Conservation (phyloP, 2,113 vertebrate genomes). For the Syngnathus typhle region DNA sequence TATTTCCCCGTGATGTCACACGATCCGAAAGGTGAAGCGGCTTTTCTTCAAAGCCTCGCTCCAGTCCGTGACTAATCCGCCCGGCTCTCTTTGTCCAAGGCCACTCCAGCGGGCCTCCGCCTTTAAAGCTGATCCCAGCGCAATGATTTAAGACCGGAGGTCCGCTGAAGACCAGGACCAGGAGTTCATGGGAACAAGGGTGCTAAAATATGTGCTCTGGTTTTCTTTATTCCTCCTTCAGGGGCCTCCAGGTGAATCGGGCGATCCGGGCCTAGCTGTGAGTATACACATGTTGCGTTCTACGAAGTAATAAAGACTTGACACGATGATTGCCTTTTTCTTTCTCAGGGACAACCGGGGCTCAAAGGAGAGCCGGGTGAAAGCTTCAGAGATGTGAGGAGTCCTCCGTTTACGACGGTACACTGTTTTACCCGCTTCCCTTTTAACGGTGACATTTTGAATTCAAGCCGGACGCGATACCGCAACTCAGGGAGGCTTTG, state of each 20-base stretch:
- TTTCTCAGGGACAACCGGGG: conserved; percentile 76
- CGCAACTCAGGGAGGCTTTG: conserved; percentile 92
- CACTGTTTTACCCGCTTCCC: neutral
- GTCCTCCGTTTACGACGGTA: neutral
- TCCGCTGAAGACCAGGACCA: conserved; percentile 34
- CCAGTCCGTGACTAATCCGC: conserved; percentile 52
- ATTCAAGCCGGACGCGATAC: conserved; percentile 80
- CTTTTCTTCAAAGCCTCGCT: conserved; percentile 53
- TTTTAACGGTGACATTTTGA: conserved; percentile 8
- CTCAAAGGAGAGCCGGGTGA: conserved; percentile 79
- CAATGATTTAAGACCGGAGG: conserved; percentile 39
- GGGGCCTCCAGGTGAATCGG: conserved; percentile 72
- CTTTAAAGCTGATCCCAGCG: conserved; percentile 53
- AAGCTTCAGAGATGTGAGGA: conserved; percentile 39
- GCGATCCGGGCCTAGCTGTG: conserved; percentile 75
- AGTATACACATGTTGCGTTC: conserved; percentile 57
- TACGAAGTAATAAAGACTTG: neutral
- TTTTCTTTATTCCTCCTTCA: conserved; percentile 44
- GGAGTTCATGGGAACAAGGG: conserved; percentile 16
- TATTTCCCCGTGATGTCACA: conserved; percentile 37
- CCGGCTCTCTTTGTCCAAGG: conserved; percentile 26
- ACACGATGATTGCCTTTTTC: conserved; percentile 23
- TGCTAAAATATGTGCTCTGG: conserved; percentile 6
- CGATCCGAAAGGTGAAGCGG: conserved; percentile 42
- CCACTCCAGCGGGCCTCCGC: conserved; percentile 42